Evolutionary conservation across 2,113 vertebrate genomes (phyloP), one percentile per base, ranked within the genome.

Genomic region (Gallinago jamesoni): DNA sequence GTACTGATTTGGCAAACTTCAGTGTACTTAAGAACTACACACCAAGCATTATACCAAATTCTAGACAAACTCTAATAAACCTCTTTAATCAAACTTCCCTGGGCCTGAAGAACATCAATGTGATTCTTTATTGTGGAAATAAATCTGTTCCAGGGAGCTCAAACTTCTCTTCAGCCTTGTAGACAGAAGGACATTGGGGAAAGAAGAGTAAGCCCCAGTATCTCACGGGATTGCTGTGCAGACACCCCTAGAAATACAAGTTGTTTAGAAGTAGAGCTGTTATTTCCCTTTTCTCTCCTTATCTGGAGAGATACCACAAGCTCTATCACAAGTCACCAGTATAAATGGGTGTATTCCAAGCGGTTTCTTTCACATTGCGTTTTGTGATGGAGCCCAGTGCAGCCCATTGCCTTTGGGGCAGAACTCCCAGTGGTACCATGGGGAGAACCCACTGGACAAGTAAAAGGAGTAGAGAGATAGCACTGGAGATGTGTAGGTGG

Each of bases 191-290:
- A 19, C 14, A 63, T 22, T 5, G 37, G 48, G 53, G 48, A 87
- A 84, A 69, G 67, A 31, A 69, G 66, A 80, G 33, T 33, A 78
- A 93, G 11, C 9, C 13, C 47, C 80, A 18, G 1, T 8, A 75
- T 10, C 66, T 50, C 0, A 0, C 2, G 11, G 0, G 0, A 31
- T 12, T 5, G 53, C 31, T 30, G 7, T 4, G 20, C 13, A 9
- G 28, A 20, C 2, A 3, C 9, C 30, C 31, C 24, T 41, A 14
- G 47, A 70, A 75, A n/a, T 6, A 31, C 0, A 1, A 9, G 27
- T 18, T 35, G 14, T 59, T 77, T 3, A 47, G 43, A 69, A 37
- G 63, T 1, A 69, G 13, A 93, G 41, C 19, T 30, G 14, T 4
- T 31, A 22, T 10, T 48, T 50, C 84, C 69, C n/a, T 41, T 41